These are phyloP conservation scores for Centropyge bicolor DNA, from an alignment of 2,797 vertebrate genomes.

Conservation along the genomic window DNA sequence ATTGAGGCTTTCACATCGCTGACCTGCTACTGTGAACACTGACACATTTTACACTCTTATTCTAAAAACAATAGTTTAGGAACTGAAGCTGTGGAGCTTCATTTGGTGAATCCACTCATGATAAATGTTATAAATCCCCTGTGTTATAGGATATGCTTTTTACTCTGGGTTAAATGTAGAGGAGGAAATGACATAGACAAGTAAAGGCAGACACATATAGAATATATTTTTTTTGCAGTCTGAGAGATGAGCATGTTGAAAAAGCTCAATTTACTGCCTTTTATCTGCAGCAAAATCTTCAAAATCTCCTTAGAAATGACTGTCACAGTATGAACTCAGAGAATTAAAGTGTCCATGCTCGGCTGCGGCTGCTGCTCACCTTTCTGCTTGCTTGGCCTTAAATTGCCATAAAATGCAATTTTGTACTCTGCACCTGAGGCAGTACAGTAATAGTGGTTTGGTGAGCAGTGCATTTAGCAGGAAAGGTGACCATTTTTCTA, in stretches of 20 bases:
- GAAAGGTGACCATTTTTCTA: conserved; percentile 50
- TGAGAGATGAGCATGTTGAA: background rate
- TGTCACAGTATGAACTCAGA: conserved; percentile 47
- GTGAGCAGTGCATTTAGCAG: conserved; percentile 53
- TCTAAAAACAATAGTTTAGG: conserved; percentile 9
- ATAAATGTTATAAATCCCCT: background rate
- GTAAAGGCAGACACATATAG: background rate
- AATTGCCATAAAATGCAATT: conserved; percentile 70
- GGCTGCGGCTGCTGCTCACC: conserved; percentile 48
- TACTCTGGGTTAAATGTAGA: background rate
- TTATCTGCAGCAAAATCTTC: conserved; percentile 26
- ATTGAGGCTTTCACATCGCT: conserved; percentile 38
- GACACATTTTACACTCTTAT: conserved; percentile 5
- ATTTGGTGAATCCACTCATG: background rate
- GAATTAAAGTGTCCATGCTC: conserved; percentile 41
- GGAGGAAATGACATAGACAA: background rate
- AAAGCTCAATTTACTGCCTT: conserved; percentile 12
- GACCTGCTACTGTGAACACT: conserved; percentile 57
- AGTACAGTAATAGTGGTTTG: conserved; percentile 41
- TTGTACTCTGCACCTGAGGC: conserved; percentile 53
- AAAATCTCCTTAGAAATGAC: conserved; percentile 41
- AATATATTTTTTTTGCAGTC: background rate
- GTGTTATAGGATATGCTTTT: background rate
- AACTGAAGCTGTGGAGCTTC: conserved; percentile 7
- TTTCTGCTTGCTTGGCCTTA: conserved; percentile 57